Conservation (phyloP, 2,888 invertebrate genomes). For the Pogonocherus hispidulus region DNA sequence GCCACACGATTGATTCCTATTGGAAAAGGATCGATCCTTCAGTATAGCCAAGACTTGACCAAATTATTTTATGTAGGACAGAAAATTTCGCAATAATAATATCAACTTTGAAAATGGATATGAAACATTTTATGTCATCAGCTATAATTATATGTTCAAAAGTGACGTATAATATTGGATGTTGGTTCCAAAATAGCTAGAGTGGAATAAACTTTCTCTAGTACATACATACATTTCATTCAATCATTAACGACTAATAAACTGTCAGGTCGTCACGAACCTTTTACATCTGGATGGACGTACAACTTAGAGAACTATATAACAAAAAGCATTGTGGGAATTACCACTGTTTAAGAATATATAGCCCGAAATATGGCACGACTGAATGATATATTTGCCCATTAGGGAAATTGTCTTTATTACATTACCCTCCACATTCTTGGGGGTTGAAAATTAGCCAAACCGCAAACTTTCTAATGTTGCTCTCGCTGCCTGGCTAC, state of each 20-base stretch:
- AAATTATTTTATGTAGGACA: no score
- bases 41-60: no score
- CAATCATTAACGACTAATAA: slow-evolving; percentile 1
- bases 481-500: background rate
- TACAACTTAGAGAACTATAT: background rate
- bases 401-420: slow-evolving; percentile 4
- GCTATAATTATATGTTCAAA: no score
- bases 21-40: no score
- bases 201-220: background rate
- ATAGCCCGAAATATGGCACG: background rate
- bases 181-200: background rate
- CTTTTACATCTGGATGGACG: background rate
- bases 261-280: slow-evolving; percentile 2
- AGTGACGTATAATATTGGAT: no score
- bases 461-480: background rate
- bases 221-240: background rate
- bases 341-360: background rate
- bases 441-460: background rate
- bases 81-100: no score
- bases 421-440: background rate
- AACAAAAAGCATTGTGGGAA: slow-evolving; percentile 1
- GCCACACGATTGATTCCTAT: no score
- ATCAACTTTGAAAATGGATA: no score
- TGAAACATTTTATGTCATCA: no score
- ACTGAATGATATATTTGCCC: slow-evolving; percentile 1